Base-by-base conservation (phyloP, 2,888 invertebrate genomes). In the Tholera decimalis region DNA sequence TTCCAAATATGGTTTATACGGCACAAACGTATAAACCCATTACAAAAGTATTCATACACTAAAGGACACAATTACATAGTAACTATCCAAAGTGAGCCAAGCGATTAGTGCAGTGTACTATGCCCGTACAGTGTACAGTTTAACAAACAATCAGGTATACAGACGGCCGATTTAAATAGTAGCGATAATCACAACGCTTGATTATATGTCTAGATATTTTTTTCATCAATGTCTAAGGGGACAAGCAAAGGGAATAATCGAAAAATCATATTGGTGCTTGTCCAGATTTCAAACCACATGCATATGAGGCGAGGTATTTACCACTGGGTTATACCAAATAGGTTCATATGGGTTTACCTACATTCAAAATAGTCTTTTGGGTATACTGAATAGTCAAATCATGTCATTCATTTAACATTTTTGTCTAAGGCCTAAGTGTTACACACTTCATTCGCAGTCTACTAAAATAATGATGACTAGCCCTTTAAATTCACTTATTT, bases 31-130 rank as follows among this genome's bases (percentile, higher is more conserved):
- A 44, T 22, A 28, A 9, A 44, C 28, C 24, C 44, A 70, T 64
- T 44, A 64, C 13, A 37, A 64, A 37, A n/a, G 24, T 70, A 60
- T 70, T 46, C 33, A 61, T 62, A 18, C 9, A 22, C 26, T 28
- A 46, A 46, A 39, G 44, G 37, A 51, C 65, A 50, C 67, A 67
- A 44, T 46, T 9, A 37, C 28, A 41, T 50, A 15, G 43, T 20
- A 5, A 20, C 20, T 13, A 37, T 39, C 28, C n/a, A 43, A 20
- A 57, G 49, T 77, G 33, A 35, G 39, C 50, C 35, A 3, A 55
- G 24, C 37, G n/a, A 59, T 24, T 7, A n/a, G 20, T 35, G 13
- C 39, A 57, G 30, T 41, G 50, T 57, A 61, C 54, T 65, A 37
- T 65, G 64, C 64, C 44, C 62, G n/a, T 22, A 15, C n/a, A 35